These are phyloP conservation scores for Hoplostethus atlanticus DNA, from an alignment of 2,797 vertebrate genomes.

Conservation along the genomic window DNA sequence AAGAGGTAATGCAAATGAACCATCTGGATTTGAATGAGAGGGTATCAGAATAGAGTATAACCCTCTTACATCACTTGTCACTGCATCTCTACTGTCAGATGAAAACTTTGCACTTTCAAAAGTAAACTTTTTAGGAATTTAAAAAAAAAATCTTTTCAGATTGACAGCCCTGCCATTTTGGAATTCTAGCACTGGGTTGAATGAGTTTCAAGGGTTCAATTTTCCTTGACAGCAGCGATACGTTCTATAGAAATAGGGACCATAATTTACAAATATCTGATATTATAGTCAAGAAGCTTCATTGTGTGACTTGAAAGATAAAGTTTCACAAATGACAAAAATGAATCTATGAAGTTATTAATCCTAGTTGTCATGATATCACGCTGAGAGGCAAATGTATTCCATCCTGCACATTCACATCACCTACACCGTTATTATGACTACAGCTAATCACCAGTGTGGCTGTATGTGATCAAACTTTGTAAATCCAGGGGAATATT, in stretches of 20 bases:
- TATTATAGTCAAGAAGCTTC: background rate
- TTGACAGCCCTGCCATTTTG: too few species aligned
- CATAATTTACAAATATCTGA: background rate
- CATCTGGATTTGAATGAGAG: slow-evolving; percentile 39
- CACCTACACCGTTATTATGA: background rate
- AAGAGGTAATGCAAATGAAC: slow-evolving; percentile 66
- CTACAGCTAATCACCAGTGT: slow-evolving; percentile 1
- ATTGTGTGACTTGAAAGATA: slow-evolving; percentile 7
- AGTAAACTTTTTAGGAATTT: background rate
- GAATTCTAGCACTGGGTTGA: too few species aligned
- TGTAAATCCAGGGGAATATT: background rate
- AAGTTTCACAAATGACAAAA: slow-evolving; percentile 11
- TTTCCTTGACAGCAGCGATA: too few species aligned
- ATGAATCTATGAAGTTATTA: background rate
- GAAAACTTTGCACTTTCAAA: background rate
- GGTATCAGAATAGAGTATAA: slow-evolving; percentile 19
- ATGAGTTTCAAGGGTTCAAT: too few species aligned
- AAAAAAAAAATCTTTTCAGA: too few species aligned
- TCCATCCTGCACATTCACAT: background rate
- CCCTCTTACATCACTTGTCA: background rate
- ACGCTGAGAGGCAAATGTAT: background rate
- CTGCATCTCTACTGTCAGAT: background rate
- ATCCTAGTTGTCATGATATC: slow-evolving; percentile 13
- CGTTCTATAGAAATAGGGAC: too few species aligned
- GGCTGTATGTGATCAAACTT: background rate